Base-by-base conservation (phyloP, 2,888 invertebrate genomes). In the Drosophila lutescens region DNA sequence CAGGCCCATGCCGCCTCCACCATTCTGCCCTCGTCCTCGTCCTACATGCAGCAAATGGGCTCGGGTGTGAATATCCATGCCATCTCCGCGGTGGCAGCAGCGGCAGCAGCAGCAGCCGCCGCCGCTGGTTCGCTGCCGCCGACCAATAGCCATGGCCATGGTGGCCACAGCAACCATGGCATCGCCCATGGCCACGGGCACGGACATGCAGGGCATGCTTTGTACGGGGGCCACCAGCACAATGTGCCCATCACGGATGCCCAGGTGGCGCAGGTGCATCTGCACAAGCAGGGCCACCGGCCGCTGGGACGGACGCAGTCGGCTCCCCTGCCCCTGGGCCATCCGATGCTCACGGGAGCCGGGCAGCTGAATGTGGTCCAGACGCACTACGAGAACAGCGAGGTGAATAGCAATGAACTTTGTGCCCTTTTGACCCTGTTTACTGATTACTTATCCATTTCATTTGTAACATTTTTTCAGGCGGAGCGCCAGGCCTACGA, bases 291-390 rank as follows among this genome's bases (percentile, higher is more conserved):
- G 90, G 94, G 95, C 85, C 96, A 96, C 78, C 93, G 97, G 56
- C 97, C 97, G 36, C 93, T 98, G 83, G 97, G 98, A 67, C 95
- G 98, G 90, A 98, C 98, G 66, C 98, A 98, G 93, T 98, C 98
- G 49, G 98, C 98, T 4, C 98, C 98, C 1, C 93, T 98, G 81
- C 97, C 97, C 30, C 93, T 98, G 61, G 98, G 98, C 1, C 97
- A 98, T 93, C 97, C 98, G 26, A 95, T 97, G 94, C 94, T 98
- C 60, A 93, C 94, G 54, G 91, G 92, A 6, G 83, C 86, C 36
- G 93, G 93, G 12, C 90, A 91, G 60, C 77, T 92, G 38, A 91
- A 90, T 60, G 90, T 92, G 57, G 92, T 82, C 4, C 92, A 91
- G 66, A 92, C 92, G 30, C 92, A 92, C 77, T 92, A 92, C 73